Evolutionary conservation across 1,140 invertebrate genomes (phyloP), one percentile per base, ranked within the genome.

Genomic region (Mercenaria mercenaria): DNA sequence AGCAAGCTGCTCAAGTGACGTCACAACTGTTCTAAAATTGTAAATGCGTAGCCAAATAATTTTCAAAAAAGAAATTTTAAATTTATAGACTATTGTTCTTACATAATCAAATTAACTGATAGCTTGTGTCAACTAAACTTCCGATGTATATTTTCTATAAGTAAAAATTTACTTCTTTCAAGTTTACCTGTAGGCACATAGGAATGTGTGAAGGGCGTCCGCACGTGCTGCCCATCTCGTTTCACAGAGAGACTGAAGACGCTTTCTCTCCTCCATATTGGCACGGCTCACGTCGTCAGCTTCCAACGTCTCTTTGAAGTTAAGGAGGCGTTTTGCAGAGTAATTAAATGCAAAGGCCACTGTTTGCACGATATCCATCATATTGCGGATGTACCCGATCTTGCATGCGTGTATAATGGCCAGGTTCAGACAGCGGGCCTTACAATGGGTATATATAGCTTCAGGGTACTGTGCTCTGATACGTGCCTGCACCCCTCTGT

Each of bases 371-470:
- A 69, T 89, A 4, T 43, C 34, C 72, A 89, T 76, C 74, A 91
- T 47, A 41, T 89, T 92, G 26, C 90, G 41, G 4, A 86, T 41
- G 11, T 29, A 34, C 29, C 26, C 39, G 10, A 52, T 37, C 29
- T 86, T 67, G 26, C 80, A 81, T 0, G 61, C 34, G 41, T 92
- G 89, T n/a, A 86, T 26, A n/a, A 92, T 86, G 18, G 79, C 26
- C 26, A 92, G 76, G 50, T 92, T 92, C 11, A 92, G 56, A 61
- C 47, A 64, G 77, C 91, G 91, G 6, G 69, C 76, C 69, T 67
- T 72, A 56, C 91, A 92, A 50, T 92, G 91, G 1, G 47, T 74
- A 64, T 91, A 91, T 4, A 61, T 23, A 0, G 88, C 90, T 6
- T 43, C 26, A 34, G 90, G 90, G 20, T 41, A 11, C 1, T 29